Evolutionary conservation across 2,113 vertebrate species (phyloP), one percentile per base, ranked within the genome.

Genomic region (Columba livia): DNA sequence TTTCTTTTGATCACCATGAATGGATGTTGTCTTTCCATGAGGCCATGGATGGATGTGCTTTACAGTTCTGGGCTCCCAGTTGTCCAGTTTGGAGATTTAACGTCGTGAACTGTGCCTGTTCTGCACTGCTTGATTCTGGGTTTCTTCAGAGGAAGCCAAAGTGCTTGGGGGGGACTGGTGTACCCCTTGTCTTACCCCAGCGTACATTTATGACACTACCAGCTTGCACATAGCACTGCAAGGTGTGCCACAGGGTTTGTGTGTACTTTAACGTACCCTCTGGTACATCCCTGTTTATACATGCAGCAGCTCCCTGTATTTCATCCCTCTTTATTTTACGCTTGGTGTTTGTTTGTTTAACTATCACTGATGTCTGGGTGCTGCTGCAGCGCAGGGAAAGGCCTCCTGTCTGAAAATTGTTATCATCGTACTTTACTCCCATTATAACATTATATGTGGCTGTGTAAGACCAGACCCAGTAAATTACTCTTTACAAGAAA

Each of bases 241-340:
- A 25, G 17, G 3, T 61, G 18, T 6, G 1, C 51, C 31, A 13
- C 31, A 40, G 54, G 24, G 18, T 28, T 66, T 0, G 0, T 0
- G 1, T 72, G 74, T n/a, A 26, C 48, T 32, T 36, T 64, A 9
- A 29, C 44, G 15, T 1, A 42, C 31, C 17, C 11, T 61, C 40
- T 73, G 40, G n/a, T 85, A 23, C 18, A 26, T 20, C 32, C 16
- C 28, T 58, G 21, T 57, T 85, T 44, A 61, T 73, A 42, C 15
- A 23, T 66, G 77, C 47, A 74, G 11, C 13, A 67, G 4, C 9
- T 38, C 17, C 15, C 21, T 47, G 9, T 54, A 32, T 86, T 86
- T 94, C 21, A 62, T 66, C 24, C 18, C 12, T 65, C 31, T 38
- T 28, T 77, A n/a, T 73, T 89, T 78, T 81, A 13, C 20, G n/a